Percentiles rank a stretch among this genome's conserved stretches.
Evolutionary conservation across 1,140 invertebrate genomes (phyloP).

Genomic region (Drosophila bocqueti): DNA sequence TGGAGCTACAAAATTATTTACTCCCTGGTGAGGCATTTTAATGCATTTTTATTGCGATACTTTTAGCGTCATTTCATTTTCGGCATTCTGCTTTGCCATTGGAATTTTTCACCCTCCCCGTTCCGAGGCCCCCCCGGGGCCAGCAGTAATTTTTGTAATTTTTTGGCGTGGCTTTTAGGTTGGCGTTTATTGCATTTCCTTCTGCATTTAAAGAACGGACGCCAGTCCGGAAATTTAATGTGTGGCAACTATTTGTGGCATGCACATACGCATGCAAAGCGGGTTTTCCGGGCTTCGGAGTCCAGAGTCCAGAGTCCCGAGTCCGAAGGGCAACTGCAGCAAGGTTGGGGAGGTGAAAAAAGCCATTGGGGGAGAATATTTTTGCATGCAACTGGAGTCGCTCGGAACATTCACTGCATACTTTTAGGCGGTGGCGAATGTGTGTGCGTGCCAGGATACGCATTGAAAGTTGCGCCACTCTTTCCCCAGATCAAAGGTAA

Average conservation of each 20-base stretch:
- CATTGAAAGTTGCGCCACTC: background rate
- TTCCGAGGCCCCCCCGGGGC: background rate
- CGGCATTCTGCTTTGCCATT: slow-evolving; percentile 60
- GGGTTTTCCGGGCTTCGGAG: slow-evolving; percentile 1
- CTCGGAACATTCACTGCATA: slow-evolving; percentile 30
- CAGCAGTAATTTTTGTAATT: slow-evolving; percentile 33
- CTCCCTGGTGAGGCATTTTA: slow-evolving; percentile 63
- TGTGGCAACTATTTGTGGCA: slow-evolving; percentile 61
- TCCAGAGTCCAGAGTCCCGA: background rate
- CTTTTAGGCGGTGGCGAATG: slow-evolving; percentile 29
- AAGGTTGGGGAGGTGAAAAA: background rate
- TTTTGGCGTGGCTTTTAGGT: slow-evolving; percentile 53
- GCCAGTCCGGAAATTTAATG: slow-evolving; percentile 60
- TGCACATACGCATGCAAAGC: slow-evolving; percentile 53
- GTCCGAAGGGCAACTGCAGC: slow-evolving; percentile 13
- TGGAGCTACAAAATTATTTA: slow-evolving; percentile 55
- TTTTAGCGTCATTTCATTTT: slow-evolving; percentile 71
- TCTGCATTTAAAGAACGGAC: slow-evolving; percentile 60
- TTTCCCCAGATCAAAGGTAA: slow-evolving; percentile 23
- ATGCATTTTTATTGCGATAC: slow-evolving; percentile 79
- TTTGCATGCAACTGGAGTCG: slow-evolving; percentile 37
- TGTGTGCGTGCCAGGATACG: background rate
- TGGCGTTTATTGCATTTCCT: slow-evolving; percentile 75
- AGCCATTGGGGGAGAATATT: slow-evolving; percentile 37
- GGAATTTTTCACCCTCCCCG: slow-evolving; percentile 44